Evolutionary conservation across 2,113 vertebrate species (phyloP).

Genomic region (Passer domesticus): DNA sequence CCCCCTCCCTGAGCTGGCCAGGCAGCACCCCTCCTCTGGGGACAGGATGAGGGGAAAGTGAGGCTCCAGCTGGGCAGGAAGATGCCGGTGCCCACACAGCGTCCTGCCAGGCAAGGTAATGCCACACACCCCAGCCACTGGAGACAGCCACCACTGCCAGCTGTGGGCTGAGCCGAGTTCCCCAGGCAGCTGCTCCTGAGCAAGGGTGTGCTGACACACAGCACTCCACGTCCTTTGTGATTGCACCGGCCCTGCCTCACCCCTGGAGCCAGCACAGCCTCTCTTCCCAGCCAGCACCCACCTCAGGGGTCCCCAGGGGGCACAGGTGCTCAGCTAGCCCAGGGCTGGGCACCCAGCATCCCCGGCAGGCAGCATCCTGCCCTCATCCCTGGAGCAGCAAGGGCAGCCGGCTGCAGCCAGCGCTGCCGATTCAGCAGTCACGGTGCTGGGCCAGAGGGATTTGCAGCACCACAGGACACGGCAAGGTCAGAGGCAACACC

Average conservation of each 20-base stretch:
- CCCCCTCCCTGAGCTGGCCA: neutral
- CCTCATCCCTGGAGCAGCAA: neutral
- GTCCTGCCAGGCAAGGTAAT: neutral
- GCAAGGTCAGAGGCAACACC: conserved; percentile 21
- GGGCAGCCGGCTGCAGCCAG: neutral
- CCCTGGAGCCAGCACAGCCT: neutral
- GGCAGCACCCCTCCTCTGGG: neutral
- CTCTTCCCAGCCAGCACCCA: neutral
- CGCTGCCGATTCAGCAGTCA: conserved; percentile 47
- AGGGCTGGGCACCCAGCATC: neutral
- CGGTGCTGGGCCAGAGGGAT: conserved; percentile 3
- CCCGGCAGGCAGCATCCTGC: neutral
- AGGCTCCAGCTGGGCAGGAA: neutral
- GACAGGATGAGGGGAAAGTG: neutral
- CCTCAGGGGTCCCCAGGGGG: neutral
- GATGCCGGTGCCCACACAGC: neutral
- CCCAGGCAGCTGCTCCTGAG: neutral
- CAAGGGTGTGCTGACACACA: neutral
- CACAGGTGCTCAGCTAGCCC: neutral
- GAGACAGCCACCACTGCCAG: neutral
- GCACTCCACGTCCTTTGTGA: neutral
- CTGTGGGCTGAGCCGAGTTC: neutral
- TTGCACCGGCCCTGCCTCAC: neutral
- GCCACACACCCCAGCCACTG: neutral
- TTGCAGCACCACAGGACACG: conserved; percentile 25